Evolutionary conservation across 2,888 invertebrate genomes (phyloP).

Genomic region (Archaeoteleia sp.): DNA sequence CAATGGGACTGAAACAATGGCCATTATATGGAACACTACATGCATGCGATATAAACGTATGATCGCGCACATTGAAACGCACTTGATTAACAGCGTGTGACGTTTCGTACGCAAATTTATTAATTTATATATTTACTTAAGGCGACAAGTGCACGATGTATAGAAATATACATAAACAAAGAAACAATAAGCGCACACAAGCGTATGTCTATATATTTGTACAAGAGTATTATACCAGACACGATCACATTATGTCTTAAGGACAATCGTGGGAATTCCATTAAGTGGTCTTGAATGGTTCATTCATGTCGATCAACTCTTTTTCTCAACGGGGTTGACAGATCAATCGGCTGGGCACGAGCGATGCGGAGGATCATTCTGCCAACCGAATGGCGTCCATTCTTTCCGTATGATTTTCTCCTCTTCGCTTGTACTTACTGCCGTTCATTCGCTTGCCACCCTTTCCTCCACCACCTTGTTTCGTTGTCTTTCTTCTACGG

Average conservation of each 20-base stretch:
- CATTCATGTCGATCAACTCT: conserved; percentile 75
- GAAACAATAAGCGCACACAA: too few species aligned
- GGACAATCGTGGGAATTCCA: conserved; percentile 75
- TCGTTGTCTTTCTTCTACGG: conserved; percentile 39
- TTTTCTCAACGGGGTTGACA: conserved; percentile 71
- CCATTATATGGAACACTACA: conserved; percentile 66
- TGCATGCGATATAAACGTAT: neutral
- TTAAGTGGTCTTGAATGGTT: conserved; percentile 73
- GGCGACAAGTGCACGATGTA: too few species aligned
- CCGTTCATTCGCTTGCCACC: too few species aligned
- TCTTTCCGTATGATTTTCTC: conserved; percentile 55
- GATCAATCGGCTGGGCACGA: conserved; percentile 69
- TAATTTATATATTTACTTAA: too few species aligned
- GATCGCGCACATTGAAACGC: neutral
- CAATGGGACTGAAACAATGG: conserved; percentile 68
- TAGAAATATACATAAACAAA: conserved; percentile 32
- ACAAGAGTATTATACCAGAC: conserved; percentile 60
- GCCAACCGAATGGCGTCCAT: conserved; percentile 38
- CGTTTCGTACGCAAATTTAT: neutral
- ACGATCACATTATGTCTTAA: conserved; percentile 70
- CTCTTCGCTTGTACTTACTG: conserved; percentile 44
- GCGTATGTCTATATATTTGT: conserved; percentile 41
- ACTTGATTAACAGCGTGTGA: conserved; percentile 1
- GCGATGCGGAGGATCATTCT: conserved; percentile 45
- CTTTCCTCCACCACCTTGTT: conserved; percentile 24